Base-by-base conservation (phyloP, 2,888 invertebrate species). In the Laothoe populi region DNA sequence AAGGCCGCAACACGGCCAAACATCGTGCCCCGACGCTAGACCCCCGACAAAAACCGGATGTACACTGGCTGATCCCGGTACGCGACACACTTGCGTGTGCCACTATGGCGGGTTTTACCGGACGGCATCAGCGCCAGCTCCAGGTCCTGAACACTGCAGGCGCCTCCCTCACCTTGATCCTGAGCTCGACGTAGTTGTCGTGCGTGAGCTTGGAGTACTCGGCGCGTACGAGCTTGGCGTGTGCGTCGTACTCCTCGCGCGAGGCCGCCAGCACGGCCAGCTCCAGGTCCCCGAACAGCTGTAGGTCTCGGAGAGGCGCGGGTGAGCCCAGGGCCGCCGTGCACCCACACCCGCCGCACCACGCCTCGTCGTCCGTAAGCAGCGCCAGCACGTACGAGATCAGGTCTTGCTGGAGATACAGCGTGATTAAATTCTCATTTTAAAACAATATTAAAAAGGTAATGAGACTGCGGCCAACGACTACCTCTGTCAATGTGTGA, bases 261-360 rank as follows among this genome's bases (percentile, higher is more conserved):
- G 81, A 73, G 0, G 89, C 90, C 0, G 87, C 90, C 61, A 92
- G 77, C 63, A 90, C 87, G 0, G 88, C 88, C 61, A 92, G 82
- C 79, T 92, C 92, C 69, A 87, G 86, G 76, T 92, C 92, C 0
- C 86, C 90, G 73, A 89, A 92, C 61, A 92, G 80, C 69, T 83
- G 88, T 66, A 89, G 75, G 74, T 89, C 89, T 0, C 90, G 77
- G 38, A 81, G 71, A 0, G 81, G 79, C 16, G 82, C 81, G 0
- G 79, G 73, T 11, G 69, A 68, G 3, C 69, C 66, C 0, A 72
- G 63, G 0, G 74, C 67, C 11, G 69, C 48, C n/a, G 69, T 74
- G 2, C 76, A 71, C 23, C 77, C 79, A 65, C 82, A 82, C 23
- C 70, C 72, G 16, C 80, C 78, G 44, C 84, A 83, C 78, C 79